A percentile compares a stretch with the other conserved stretches of the same genome.
Evolutionary conservation across 2,797 vertebrate species (phyloP).

Genomic region (Hoplostethus atlanticus): DNA sequence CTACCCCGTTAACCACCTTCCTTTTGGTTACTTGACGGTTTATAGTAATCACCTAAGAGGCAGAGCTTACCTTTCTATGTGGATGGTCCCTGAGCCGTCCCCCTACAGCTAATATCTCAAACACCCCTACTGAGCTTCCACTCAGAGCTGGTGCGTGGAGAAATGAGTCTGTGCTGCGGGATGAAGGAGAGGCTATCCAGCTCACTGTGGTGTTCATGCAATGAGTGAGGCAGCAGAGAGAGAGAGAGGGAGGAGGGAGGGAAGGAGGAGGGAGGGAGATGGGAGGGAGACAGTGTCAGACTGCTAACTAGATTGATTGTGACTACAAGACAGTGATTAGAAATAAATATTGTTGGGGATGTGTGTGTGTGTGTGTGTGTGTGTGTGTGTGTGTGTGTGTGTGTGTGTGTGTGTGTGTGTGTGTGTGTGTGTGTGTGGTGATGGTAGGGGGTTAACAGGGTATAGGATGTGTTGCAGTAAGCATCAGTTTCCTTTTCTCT

Average conservation of each 20-base stretch:
- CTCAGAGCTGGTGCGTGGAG: slow-evolving; percentile 87
- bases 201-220: slow-evolving; percentile 71
- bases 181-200: slow-evolving; percentile 79
- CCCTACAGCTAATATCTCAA: slow-evolving; percentile 85
- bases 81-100: slow-evolving; percentile 77
- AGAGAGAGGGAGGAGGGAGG: slow-evolving; percentile 35
- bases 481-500: slow-evolving; percentile 34
- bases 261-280: slow-evolving; percentile 36
- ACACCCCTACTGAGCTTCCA: slow-evolving; percentile 87
- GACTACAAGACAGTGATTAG: slow-evolving; percentile 54
- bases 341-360: slow-evolving; percentile 29
- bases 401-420: slow-evolving; percentile 16
- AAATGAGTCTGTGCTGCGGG: slow-evolving; percentile 84
- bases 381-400: slow-evolving; percentile 24
- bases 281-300: slow-evolving; percentile 56
- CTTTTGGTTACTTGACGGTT: slow-evolving; percentile 35
- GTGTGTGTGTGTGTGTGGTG: slow-evolving; percentile 5
- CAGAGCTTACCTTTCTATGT: slow-evolving; percentile 78
- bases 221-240: slow-evolving; percentile 68
- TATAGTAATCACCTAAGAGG: slow-evolving; percentile 32
- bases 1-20: slow-evolving; percentile 24
- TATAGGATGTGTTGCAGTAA: slow-evolving; percentile 27
- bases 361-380: slow-evolving; percentile 17
- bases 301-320: slow-evolving; percentile 59
- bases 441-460: slow-evolving; percentile 38